phyloP scores from a whole-genome alignment of 2,888 invertebrate genomes.

The Aproaerema taeniolella region DNA sequence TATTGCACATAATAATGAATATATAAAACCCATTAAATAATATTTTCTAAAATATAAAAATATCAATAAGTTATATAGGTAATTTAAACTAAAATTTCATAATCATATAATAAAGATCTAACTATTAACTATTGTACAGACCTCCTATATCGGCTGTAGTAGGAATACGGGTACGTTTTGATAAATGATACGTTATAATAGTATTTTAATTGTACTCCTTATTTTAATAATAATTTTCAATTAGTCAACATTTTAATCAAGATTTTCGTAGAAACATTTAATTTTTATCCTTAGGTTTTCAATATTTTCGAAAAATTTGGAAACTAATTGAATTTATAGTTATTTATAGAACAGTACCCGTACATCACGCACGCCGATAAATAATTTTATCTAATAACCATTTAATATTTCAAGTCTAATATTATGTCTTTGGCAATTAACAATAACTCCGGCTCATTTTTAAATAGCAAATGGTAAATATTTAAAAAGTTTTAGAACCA shows the following conservation, averaged over 20 bases:
- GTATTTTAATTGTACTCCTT: no score
- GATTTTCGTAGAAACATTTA: no score
- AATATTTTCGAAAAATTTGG: no score
- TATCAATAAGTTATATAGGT: conserved; percentile 26
- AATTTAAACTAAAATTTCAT: conserved; percentile 24
- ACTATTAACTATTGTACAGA: conserved; percentile 51
- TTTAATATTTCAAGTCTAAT: conserved; percentile 35
- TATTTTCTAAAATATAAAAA: conserved; percentile 18
- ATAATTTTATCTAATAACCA: conserved; percentile 29
- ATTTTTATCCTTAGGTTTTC: no score
- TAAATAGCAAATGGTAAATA: no score
- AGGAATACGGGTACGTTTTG: neutral
- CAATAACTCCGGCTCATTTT: no score
- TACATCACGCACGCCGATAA: neutral
- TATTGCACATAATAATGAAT: conserved; percentile 25
- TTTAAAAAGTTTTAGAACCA: no score
- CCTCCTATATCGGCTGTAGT: conserved; percentile 28
- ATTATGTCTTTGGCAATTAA: conserved; percentile 51
- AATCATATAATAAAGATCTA: conserved; percentile 32
- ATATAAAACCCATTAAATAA: conserved; percentile 5
- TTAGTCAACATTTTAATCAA: no score
- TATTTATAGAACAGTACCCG: no score
- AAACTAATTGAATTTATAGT: no score
- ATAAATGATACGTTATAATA: neutral
- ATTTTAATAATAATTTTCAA: no score